A percentile compares a stretch with the other conserved stretches of the same genome.
Evolutionary conservation across 2,888 invertebrate species (phyloP).

Genomic region (Eustalomyia histrio): DNA sequence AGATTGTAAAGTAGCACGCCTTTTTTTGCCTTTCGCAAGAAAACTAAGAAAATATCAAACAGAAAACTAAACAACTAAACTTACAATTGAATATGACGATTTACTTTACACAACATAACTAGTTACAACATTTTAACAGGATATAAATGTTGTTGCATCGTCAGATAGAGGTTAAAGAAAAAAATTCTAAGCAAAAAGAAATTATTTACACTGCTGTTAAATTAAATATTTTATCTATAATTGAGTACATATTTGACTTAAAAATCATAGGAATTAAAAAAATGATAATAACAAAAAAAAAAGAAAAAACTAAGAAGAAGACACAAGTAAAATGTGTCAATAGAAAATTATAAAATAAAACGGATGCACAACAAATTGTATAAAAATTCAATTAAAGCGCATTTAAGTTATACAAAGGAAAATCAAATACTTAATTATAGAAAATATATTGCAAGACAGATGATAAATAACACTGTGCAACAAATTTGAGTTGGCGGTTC

Average conservation of each 20-base stretch:
- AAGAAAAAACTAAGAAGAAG: too few species aligned
- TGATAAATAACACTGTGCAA: too few species aligned
- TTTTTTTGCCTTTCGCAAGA: neutral
- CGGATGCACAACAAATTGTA: slow-evolving; percentile 15
- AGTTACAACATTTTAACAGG: neutral
- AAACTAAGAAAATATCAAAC: neutral
- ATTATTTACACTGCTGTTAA: slow-evolving; percentile 9
- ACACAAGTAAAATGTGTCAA: slow-evolving; percentile 42
- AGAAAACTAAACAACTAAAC: slow-evolving; percentile 10
- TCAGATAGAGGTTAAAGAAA: neutral
- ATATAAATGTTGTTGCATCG: slow-evolving; percentile 28
- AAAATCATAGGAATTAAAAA: slow-evolving; percentile 42
- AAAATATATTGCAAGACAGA: slow-evolving; percentile 12
- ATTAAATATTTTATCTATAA: slow-evolving; percentile 53
- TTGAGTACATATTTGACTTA: slow-evolving; percentile 58
- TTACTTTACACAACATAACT: slow-evolving; percentile 28
- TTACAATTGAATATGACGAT: slow-evolving; percentile 35
- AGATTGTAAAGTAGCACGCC: slow-evolving; percentile 43
- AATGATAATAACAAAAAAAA: slow-evolving; percentile 17
- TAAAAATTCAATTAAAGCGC: slow-evolving; percentile 50
- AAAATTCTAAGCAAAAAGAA: neutral
- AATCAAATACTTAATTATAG: slow-evolving; percentile 53
- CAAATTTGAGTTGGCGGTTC: too few species aligned
- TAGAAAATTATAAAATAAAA: slow-evolving; percentile 40
- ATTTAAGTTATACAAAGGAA: slow-evolving; percentile 33